These are phyloP conservation scores for Drosophila mulleri DNA, from an alignment of 2,888 invertebrate species.

Conservation along the genomic window DNA sequence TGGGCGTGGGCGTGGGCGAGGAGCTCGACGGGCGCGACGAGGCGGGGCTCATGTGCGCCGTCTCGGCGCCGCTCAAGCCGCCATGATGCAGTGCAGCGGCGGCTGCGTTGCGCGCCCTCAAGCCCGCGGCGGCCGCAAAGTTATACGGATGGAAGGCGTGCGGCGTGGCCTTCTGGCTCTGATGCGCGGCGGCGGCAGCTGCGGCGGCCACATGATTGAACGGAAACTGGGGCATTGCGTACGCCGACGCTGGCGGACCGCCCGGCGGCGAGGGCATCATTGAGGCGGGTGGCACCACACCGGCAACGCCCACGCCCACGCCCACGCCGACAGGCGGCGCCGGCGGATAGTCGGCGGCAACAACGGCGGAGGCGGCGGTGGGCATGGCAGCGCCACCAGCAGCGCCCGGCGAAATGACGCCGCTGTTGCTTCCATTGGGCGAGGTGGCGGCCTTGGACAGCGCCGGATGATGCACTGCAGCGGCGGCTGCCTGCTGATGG, in stretches of 20 bases:
- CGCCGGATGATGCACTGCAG: constrained; percentile 86
- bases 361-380: constrained; percentile 39
- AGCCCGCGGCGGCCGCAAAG: constrained; percentile 83
- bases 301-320: constrained; percentile 53
- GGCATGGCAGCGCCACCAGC: constrained; percentile 57
- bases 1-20: constrained; percentile 79
- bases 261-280: constrained; percentile 87
- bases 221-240: constrained; percentile 87
- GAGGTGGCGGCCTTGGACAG: constrained; percentile 87
- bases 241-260: constrained; percentile 66
- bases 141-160: constrained; percentile 88
- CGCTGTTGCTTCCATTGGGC: constrained; percentile 77
- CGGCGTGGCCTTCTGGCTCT: constrained; percentile 73
- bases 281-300: constrained; percentile 50
- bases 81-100: constrained; percentile 65
- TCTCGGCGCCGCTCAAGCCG: constrained; percentile 59
- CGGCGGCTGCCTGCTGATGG: constrained; percentile 86
- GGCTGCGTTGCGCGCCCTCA: constrained; percentile 79
- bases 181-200: constrained; percentile 70
- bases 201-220: constrained; percentile 85
- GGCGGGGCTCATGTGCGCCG: constrained; percentile 83
- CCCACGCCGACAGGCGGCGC: constrained; percentile 43
- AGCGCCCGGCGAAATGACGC: constrained; percentile 35
- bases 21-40: constrained; percentile 83
- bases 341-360: constrained; percentile 53